Evolutionary conservation across 2,888 invertebrate species (phyloP), one percentile per base, ranked within the genome.

Genomic region (Galeopsomyia nigrocyanea): DNA sequence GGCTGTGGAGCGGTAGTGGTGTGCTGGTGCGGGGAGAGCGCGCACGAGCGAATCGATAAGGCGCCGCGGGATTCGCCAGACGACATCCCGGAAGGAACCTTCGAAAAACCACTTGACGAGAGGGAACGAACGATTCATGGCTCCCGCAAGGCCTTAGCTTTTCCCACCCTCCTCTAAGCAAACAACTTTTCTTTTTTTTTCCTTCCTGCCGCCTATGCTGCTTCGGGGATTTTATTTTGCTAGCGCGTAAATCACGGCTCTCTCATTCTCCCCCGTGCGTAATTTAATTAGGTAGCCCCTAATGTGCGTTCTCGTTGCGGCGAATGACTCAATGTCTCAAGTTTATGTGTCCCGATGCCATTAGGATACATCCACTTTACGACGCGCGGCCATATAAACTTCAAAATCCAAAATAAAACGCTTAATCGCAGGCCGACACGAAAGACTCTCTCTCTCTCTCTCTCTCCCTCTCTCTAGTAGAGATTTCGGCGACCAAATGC

Each of bases 41-140:
- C 55, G 55, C 21, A 19, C 47, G 64, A 13, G 49, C 71, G 71
- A 75, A 75, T 75, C 74, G 74, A 75, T 75, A 75, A 75, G 71
- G 68, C 71, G 61, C 65, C 74, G 63, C 71, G 74, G 71, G 74
- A 75, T 71, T 75, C 65, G 62, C 71, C 75, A 72, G 75, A 66
- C 75, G 75, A 69, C 75, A 72, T 72, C 75, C 71, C 67, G 72
- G 75, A 75, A 75, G 75, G 72, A 75, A 75, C 66, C 72, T 72
- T 72, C 63, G 75, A 67, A 75, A 75, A 75, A 75, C 66, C 72
- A 69, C 72, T 72, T 72, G 72, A 72, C 72, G 75, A 75, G 72
- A 65, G 61, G 46, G 58, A 65, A 65, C 53, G 76, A 76, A 75
- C 75, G 76, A 77, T 77, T 65, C 76, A 75, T 69, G 73, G 75